Evolutionary conservation across 2,797 vertebrate genomes (phyloP), one percentile per base, ranked within the genome.

Genomic region (Phataginus tricuspis): DNA sequence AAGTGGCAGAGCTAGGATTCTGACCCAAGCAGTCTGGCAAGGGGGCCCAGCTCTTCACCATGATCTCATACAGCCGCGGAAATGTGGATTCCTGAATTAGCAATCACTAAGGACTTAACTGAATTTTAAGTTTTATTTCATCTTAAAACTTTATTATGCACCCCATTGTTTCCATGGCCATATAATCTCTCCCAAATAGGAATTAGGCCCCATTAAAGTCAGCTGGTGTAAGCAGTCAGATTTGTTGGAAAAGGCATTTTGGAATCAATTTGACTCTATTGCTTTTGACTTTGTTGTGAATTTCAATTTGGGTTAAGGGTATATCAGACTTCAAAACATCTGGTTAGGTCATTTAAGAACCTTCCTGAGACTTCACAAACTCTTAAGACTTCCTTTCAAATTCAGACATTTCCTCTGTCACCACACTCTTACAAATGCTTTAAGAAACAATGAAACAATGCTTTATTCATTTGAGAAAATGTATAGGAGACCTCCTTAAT

Each of bases 251-350:
- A 64, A 63, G 78, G n/a, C 82, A 80, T 55, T 84, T 92, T 92
- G 69, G 86, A 96, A 72, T 71, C 78, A 51, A 55, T 61, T 92
- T 59, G 66, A 88, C 31, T 86, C 31, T 66, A 95, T 97, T 94
- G 88, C 90, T 86, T 96, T 95, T 96, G 96, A 96, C 96, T 97
- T 95, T 91, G 93, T 96, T 95, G 59, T 87, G 92, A 94, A 94
- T 96, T 97, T 96, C 63, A 88, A 85, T 92, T 97, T 86, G 78
- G 90, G 92, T 77, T 92, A 91, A 88, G 91, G 77, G 74, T 77
- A 31, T 96, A 96, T 97, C 95, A 79, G 83, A 94, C 96, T 97
- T 97, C 96, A 97, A 92, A 97, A 97, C 57, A 93, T 95, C 96
- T 97, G 95, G 88, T 94, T 90, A 82, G 92, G 97, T 95, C 97